Conservation (phyloP, 1,140 invertebrate species). For the Alviniconcha marisindica region DNA sequence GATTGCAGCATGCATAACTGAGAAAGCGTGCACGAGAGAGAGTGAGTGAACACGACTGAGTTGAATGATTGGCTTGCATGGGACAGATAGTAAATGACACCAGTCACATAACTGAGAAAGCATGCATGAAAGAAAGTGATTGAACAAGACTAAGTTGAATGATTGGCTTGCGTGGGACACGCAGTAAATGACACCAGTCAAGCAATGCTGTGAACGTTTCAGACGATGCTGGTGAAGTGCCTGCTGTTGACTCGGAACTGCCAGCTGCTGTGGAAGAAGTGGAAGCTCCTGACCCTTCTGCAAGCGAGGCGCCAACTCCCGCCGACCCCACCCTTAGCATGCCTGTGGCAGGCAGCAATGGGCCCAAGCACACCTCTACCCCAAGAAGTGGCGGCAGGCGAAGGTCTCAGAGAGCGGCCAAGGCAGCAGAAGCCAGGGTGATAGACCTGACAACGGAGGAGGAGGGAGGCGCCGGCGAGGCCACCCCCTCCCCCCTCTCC, state of each 20-base stretch:
- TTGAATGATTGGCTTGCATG: no score
- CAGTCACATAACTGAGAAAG: no score
- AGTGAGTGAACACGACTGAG: no score
- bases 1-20: no score
- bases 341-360: background rate
- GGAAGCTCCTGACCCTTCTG: background rate
- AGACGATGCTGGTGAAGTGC: background rate
- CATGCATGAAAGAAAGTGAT: no score
- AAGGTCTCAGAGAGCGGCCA: background rate
- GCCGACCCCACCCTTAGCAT: background rate
- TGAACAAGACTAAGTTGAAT: no score
- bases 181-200: no score
- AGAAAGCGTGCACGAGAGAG: no score
- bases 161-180: no score
- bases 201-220: background rate
- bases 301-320: background rate
- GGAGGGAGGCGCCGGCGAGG: background rate
- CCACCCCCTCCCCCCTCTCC: background rate
- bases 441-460: conserved; percentile 45
- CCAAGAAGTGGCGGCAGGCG: background rate
- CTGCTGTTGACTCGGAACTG: no score
- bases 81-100: no score
- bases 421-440: background rate
- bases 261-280: no score
- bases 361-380: background rate